Evolutionary conservation across 1,140 invertebrate species (phyloP).

Genomic region (Olivierus martensii): DNA sequence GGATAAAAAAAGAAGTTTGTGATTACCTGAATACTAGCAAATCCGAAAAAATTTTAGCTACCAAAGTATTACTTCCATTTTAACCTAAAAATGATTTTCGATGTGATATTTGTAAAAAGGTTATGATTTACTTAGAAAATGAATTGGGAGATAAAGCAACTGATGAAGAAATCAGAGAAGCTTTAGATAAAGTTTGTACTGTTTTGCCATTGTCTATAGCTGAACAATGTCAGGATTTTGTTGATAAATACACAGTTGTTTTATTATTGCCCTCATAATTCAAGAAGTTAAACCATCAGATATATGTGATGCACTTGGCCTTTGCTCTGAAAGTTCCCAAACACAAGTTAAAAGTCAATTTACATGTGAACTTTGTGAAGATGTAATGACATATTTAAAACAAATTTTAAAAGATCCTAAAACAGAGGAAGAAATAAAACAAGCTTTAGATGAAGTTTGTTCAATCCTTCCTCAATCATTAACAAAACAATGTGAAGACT

Average conservation of each 20-base stretch:
- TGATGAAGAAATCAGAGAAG: slow-evolving; percentile 18
- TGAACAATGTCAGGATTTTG: slow-evolving; percentile 52
- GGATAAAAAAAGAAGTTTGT: slow-evolving; percentile 6
- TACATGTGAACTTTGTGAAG: slow-evolving; percentile 56
- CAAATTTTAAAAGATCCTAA: slow-evolving; percentile 47
- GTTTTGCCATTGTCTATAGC: slow-evolving; percentile 45
- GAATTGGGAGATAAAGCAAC: too few relatives aligned
- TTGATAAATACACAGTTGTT: slow-evolving; percentile 56
- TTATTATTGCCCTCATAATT: slow-evolving; percentile 59
- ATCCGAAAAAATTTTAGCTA: neutral
- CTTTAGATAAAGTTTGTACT: slow-evolving; percentile 25
- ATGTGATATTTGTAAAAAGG: too few relatives aligned
- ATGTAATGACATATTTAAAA: slow-evolving; percentile 51
- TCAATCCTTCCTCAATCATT: slow-evolving; percentile 50
- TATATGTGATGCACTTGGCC: slow-evolving; percentile 56
- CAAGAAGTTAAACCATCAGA: slow-evolving; percentile 59
- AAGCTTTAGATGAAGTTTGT: slow-evolving; percentile 52
- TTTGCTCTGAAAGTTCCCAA: slow-evolving; percentile 37
- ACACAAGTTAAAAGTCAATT: neutral
- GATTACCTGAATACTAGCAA: slow-evolving; percentile 1
- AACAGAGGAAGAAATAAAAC: slow-evolving; percentile 42
- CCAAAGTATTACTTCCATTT: too few relatives aligned
- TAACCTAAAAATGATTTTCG: too few relatives aligned
- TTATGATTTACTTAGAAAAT: too few relatives aligned
- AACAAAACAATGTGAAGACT: slow-evolving; percentile 50